Percentiles rank a stretch among this genome's conserved stretches.
These are phyloP conservation scores for Muraenolepis orangiensis DNA, from an alignment of 2,797 vertebrate species.

Conservation along the genomic window DNA sequence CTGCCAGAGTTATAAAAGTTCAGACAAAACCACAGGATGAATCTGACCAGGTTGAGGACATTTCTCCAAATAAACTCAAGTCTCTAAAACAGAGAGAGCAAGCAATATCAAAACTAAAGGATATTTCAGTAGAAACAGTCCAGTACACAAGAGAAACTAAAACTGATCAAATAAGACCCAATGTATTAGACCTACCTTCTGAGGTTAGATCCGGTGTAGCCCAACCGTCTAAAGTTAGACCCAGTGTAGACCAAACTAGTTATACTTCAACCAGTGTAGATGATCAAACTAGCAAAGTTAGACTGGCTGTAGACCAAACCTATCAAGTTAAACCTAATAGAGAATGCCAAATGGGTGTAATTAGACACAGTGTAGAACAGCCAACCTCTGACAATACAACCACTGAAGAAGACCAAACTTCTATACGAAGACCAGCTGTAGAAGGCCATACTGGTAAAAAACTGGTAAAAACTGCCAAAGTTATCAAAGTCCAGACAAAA, in stretches of 20 bases:
- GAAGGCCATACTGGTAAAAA: background rate
- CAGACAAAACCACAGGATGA: background rate
- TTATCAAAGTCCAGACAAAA: background rate
- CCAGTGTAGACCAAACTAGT: no score
- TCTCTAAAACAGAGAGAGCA: background rate
- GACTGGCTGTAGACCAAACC: background rate
- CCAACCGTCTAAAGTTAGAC: no score
- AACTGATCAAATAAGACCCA: no score
- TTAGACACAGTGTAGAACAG: conserved; percentile 1
- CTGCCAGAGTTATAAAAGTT: background rate
- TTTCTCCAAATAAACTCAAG: background rate
- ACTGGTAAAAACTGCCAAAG: background rate
- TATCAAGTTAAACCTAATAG: no score
- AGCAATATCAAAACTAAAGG: background rate
- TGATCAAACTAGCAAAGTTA: background rate
- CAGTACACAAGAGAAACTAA: background rate
- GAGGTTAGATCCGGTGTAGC: no score
- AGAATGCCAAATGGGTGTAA: background rate
- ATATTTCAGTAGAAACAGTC: background rate
- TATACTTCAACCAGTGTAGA: background rate
- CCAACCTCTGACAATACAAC: no score
- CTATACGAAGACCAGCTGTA: no score
- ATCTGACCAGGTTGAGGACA: background rate
- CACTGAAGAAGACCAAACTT: background rate
- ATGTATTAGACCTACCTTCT: no score